phyloP scores from a whole-genome alignment of 1,140 invertebrate species.

The Brachionus paranguensis region DNA sequence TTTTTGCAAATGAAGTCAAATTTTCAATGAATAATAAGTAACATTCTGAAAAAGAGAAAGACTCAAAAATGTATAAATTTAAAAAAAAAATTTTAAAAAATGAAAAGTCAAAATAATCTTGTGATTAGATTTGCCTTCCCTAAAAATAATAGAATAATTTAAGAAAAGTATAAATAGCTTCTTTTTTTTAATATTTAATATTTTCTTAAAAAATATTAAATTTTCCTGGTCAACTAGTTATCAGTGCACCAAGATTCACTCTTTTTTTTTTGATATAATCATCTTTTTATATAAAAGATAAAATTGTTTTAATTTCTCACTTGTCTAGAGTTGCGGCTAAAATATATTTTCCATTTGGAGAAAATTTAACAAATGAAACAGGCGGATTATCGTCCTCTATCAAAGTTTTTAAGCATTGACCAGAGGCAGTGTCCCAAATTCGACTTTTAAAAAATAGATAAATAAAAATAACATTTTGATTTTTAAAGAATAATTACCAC shows the following conservation, averaged over 20 bases:
- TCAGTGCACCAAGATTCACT: no score
- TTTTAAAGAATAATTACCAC: constrained; percentile 63
- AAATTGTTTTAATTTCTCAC: constrained; percentile 47
- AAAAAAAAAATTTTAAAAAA: no score
- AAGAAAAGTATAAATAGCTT: no score
- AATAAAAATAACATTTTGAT: not conserved
- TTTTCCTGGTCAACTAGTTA: not conserved
- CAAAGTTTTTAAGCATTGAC: constrained; percentile 92
- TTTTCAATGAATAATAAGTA: no score
- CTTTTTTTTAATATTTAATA: not conserved
- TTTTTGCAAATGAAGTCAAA: no score
- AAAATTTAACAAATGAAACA: constrained; percentile 99
- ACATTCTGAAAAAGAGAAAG: no score
- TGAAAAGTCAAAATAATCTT: no score
- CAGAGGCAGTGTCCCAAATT: constrained; percentile 98
- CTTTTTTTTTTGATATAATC: no score
- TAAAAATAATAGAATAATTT: no score
- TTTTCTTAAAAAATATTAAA: not conserved
- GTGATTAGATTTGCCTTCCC: no score
- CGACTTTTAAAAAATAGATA: constrained; percentile 64
- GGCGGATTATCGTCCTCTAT: constrained; percentile 90
- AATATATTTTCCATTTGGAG: constrained; percentile 99
- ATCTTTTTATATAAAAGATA: not conserved
- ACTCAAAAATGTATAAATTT: no score
- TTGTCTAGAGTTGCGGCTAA: constrained; percentile 95